Evolutionary conservation across 2,797 vertebrate genomes (phyloP), one percentile per base, ranked within the genome.

Genomic region (Hydrolagus colliei): DNA sequence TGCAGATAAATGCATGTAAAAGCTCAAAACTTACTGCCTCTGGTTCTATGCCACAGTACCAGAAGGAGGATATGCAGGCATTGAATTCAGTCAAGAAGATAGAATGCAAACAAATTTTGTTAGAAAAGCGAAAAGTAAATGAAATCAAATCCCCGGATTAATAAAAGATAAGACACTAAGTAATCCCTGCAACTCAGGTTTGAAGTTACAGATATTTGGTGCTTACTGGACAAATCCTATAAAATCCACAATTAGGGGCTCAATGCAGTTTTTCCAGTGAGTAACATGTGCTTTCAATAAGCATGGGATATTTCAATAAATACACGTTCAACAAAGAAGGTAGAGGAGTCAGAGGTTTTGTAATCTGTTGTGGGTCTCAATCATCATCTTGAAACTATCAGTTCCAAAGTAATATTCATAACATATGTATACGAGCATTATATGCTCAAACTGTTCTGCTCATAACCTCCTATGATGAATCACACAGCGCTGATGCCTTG

Each of bases 401-500:
- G 65, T 84, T 84, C 27, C 65, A 71, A 84, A 84, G 79, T 71
- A 71, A 67, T 84, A 71, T 84, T 84, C 65, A 84, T 84, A 68
- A 68, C 32, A 68, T 67, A 32, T 35, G 18, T 71, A 84, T 84
- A 52, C 41, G 41, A 88, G 87, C 90, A 90, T 91, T 90, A 89
- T 90, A 89, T 91, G 89, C 90, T 88, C 88, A 90, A 89, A 88
- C 90, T 89, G 90, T 90, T 87, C 88, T 90, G 89, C 88, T 90
- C 89, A 90, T 93, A 91, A 93, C 92, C 90, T 90, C 90, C 88
- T 87, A 89, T 90, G 82, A 72, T 91, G 92, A 92, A 91, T 89
- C 89, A 89, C 90, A 87, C 88, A 90, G 89, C 91, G 91, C 90
- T 90, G 91, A 92, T 90, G 92, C 89, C 91, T 92, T 92, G 91